These are phyloP conservation scores for Eumeta japonica DNA, from an alignment of 1,140 invertebrate genomes.

Conservation along the genomic window DNA sequence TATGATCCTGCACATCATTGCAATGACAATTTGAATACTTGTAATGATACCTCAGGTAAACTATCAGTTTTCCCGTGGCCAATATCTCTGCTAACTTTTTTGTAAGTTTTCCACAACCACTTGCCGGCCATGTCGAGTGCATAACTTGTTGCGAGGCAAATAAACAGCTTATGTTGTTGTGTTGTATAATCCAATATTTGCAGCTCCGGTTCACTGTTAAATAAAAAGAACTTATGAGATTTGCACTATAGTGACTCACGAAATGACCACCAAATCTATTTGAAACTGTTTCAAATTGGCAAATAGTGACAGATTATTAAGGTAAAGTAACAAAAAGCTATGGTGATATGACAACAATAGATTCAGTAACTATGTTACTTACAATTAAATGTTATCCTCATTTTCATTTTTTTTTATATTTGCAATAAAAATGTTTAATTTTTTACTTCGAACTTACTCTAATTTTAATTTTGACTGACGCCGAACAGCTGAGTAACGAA, in stretches of 20 bases:
- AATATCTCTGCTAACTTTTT: constrained; percentile 71
- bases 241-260: constrained; percentile 31
- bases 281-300: too few species aligned
- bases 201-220: constrained; percentile 70
- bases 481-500: constrained; percentile 84
- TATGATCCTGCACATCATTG: too few species aligned
- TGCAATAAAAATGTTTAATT: too few species aligned
- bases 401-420: too few species aligned
- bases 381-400: too few species aligned
- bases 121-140: constrained; percentile 73
- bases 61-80: constrained; percentile 73
- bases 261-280: too few species aligned
- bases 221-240: constrained; percentile 24
- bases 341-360: too few species aligned
- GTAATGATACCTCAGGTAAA: constrained; percentile 71
- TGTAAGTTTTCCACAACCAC: constrained; percentile 79
- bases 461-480: constrained; percentile 80
- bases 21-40: too few species aligned
- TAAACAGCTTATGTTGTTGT: constrained; percentile 91
- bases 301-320: too few species aligned
- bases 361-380: too few species aligned
- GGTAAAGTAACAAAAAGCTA: too few species aligned
- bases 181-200: constrained; percentile 92
- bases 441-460: constrained; percentile 61
- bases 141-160: constrained; percentile 76